A percentile compares a stretch with the other conserved stretches of the same genome.
Conservation (phyloP, 2,113 vertebrate species). For the Pseudopodoces humilis region DNA sequence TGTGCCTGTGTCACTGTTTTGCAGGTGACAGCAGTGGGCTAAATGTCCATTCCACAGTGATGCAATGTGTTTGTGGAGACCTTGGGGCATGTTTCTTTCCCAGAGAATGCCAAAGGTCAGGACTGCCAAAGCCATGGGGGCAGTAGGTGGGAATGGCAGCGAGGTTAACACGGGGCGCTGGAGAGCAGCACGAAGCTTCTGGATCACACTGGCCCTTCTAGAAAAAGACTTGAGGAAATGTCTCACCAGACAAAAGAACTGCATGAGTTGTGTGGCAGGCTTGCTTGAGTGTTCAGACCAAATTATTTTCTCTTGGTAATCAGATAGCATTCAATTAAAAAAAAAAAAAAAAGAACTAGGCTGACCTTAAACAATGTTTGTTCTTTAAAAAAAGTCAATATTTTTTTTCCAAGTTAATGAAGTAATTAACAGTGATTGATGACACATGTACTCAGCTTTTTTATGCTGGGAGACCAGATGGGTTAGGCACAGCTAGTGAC, state of each 20-base stretch:
- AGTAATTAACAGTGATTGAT: conserved; percentile 62
- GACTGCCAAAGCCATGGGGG: not conserved
- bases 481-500: conserved; percentile 56
- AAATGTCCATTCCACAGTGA: not conserved
- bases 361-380: conserved; percentile 55
- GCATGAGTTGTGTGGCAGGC: not conserved
- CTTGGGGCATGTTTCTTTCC: not conserved
- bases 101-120: not conserved
- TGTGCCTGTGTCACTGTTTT: not conserved
- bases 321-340: conserved; percentile 25
- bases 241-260: not conserved
- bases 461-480: conserved; percentile 40
- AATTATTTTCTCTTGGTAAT: conserved; percentile 15
- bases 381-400: conserved; percentile 52
- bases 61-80: conserved; percentile 1
- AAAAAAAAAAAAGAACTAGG: not conserved
- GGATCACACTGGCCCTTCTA: not conserved
- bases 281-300: not conserved
- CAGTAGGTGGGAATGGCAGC: not conserved
- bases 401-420: conserved; percentile 50
- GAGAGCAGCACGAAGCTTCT: not conserved
- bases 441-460: conserved; percentile 48
- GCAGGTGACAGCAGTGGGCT: not conserved
- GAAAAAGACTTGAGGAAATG: not conserved
- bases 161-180: rapidly evolving